phyloP scores from a whole-genome alignment of 2,797 vertebrate genomes.

The Lutjanus campechanus region DNA sequence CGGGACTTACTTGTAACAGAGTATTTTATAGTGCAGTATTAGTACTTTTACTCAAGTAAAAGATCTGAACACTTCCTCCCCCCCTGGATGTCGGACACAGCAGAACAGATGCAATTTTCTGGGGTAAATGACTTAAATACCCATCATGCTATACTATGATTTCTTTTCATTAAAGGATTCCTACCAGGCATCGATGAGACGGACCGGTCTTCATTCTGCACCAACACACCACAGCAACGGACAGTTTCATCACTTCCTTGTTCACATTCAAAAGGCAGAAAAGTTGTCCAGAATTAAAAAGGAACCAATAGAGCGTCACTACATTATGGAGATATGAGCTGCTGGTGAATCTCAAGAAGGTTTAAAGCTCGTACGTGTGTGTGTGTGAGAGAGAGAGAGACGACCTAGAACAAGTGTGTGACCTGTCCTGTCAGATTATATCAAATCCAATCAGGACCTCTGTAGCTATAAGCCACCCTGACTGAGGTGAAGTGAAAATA shows the following conservation, averaged over 20 bases:
- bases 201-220: not conserved
- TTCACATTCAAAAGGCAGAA: constrained; percentile 16
- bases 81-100: not conserved
- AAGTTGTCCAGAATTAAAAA: not conserved
- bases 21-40: too few relatives aligned
- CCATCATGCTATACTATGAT: not conserved
- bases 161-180: not conserved
- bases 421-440: constrained; percentile 75
- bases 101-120: not conserved
- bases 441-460: constrained; percentile 72
- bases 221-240: not conserved
- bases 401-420: constrained; percentile 55
- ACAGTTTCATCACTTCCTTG: constrained; percentile 21
- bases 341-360: not conserved
- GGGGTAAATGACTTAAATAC: not conserved
- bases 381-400: too few relatives aligned
- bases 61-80: not conserved
- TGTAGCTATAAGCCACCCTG: constrained; percentile 8
- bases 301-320: not conserved
- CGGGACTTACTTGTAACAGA: too few relatives aligned
- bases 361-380: not conserved
- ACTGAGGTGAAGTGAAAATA: not conserved
- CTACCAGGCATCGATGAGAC: constrained; percentile 59
- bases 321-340: constrained; percentile 4
- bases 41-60: not conserved